Evolutionary conservation across 2,797 vertebrate genomes (phyloP), one percentile per base, ranked within the genome.

Genomic region (Rhinichthys osculus): DNA sequence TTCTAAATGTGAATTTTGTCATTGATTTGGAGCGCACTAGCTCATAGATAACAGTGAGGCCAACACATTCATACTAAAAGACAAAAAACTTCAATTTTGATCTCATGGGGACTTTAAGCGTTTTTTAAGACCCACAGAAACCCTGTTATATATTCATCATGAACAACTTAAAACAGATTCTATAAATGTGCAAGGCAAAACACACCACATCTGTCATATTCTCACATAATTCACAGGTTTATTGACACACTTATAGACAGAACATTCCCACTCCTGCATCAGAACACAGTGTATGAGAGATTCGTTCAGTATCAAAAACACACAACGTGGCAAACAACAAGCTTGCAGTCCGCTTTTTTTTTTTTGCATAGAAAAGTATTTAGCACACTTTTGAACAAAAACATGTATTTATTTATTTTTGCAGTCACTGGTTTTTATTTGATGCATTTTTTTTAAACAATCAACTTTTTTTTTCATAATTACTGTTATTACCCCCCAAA

Each of bases 291-390:
- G 17, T 33, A 10, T 7, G 42, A 64, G 70, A 62, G 27, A 76
- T 57, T 86, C 17, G 23, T 42, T 83, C 66, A 64, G 72, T 81
- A 87, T 78, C 52, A 87, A 78, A 64, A 62, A 77, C 66, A 47
- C 40, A 66, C 47, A 67, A 67, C 17, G 21, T 10, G 59, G 62
- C 40, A 54, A 8, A 57, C 57, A 73, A 40, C 57, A 82, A 76
- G 62, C 82, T 33, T 42, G 78, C 42, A 86, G 59, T 3, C 14
- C 6, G 62, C 13, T 71, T 17, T 7, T 8, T 9, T 0, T 21
- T 79, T 76, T 23, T 83, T 87, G 85, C 85, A 87, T 87, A 87
- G 85, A 67, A 83, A 87, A 78, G 69, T 64, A 54, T 70, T 83
- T n/a, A 78, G 74, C 85, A 82, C 64, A 78, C 80, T 19, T 54